Evolutionary conservation across 64 coral and sea anemone species (phyloP), one percentile per base, ranked within the genome.

Genomic region (Pachyseris speciosa): DNA sequence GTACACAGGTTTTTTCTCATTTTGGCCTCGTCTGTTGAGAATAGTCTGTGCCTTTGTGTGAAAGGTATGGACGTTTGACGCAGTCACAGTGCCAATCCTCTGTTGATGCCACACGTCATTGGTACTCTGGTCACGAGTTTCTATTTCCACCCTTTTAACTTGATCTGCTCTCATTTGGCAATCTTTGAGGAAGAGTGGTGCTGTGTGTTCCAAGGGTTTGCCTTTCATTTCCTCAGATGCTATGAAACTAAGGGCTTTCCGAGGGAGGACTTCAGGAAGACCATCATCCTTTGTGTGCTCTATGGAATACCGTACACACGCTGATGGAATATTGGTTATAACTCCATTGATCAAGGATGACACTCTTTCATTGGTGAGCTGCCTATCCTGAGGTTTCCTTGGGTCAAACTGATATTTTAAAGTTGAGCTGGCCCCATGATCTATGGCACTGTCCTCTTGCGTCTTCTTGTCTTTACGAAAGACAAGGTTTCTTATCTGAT

Each of bases 401-500:
- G 85, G 92, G 65, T 94, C 92, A 94, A 94, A 83, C 22, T 81
- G 22, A n/a, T 87, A 83, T 37, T 69, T 83, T 30, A 64, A 48
- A 41, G 58, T 60, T 20, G 25, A 37, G 28, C 27, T 40, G 13
- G 11, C 20, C 28, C n/a, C 37, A 22, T 37, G 11, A 52, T 88
- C 37, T n/a, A n/a, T n/a, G n/a, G n/a, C n/a, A n/a, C n/a, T n/a
- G n/a, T n/a, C n/a, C n/a, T n/a, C n/a, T n/a, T n/a, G n/a, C n/a
- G n/a, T n/a, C n/a, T n/a, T n/a, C n/a, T n/a, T n/a, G n/a, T n/a
- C n/a, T n/a, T n/a, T 71, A 31, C 45, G 2, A 83, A 94, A 88
- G 32, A 40, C 58, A 37, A 94, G 50, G 30, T 94, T 67, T 15
- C 27, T 43, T 11, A 78, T 83, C 38, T 86, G 84, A 69, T 32